Conservation (phyloP, 2,797 vertebrate genomes). For the Acridotheres tristis region DNA sequence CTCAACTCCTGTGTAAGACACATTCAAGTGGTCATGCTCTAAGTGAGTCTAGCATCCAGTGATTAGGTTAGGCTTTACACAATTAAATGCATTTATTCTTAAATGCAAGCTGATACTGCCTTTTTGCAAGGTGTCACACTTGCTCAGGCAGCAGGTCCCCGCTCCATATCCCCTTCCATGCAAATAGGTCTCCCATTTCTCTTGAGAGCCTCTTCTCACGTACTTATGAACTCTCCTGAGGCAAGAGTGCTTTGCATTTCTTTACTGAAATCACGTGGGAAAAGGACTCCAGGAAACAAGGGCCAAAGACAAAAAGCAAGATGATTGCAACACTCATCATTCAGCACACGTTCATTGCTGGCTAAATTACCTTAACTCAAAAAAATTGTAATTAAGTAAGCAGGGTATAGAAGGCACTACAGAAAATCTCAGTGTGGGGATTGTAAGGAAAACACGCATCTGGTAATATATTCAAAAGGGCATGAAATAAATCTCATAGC, state of each 20-base stretch:
- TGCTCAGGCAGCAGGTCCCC: not conserved
- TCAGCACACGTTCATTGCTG: not conserved
- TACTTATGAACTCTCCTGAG: not conserved
- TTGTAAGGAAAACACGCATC: not conserved
- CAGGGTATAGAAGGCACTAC: not conserved
- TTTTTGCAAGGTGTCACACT: not conserved
- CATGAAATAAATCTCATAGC: not conserved
- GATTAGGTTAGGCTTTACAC: not conserved
- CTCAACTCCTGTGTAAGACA: not conserved
- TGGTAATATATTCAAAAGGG: not conserved
- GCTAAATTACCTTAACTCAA: not conserved
- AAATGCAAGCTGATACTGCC: not conserved
- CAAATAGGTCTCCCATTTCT: not conserved
- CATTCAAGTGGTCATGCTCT: accelerated
- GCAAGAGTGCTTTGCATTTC: not conserved
- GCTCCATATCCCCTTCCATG: not conserved
- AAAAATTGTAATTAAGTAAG: not conserved
- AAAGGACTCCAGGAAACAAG: not conserved
- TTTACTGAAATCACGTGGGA: not conserved
- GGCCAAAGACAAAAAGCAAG: not conserved
- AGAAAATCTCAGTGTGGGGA: not conserved
- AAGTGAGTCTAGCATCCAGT: not conserved
- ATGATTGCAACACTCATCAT: not conserved
- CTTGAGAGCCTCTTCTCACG: not conserved
- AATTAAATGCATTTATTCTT: not conserved